These are phyloP conservation scores for Nasonia longicornis DNA, from an alignment of 1,140 invertebrate species.

Conservation along the genomic window DNA sequence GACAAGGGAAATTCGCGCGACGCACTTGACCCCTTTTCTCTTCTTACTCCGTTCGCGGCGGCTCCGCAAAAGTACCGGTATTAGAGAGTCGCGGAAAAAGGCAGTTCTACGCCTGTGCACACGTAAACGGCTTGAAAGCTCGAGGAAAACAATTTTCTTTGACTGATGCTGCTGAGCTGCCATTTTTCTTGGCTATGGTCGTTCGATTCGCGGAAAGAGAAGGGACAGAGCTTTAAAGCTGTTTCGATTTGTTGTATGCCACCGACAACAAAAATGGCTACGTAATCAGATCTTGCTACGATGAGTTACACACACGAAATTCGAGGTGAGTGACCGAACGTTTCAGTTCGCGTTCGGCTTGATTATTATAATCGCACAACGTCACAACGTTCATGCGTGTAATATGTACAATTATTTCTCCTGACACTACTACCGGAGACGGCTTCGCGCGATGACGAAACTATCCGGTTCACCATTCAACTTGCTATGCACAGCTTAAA, in stretches of 20 bases:
- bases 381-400: not conserved
- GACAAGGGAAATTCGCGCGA: constrained; percentile 2
- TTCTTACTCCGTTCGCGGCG: not conserved
- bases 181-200: no score
- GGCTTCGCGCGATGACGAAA: not conserved
- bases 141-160: not conserved
- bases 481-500: not conserved
- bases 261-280: not conserved
- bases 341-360: not conserved
- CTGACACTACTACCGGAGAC: not conserved
- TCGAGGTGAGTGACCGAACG: not conserved
- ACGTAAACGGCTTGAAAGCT: not conserved
- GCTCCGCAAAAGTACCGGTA: not conserved
- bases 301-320: not conserved
- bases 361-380: not conserved
- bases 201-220: no score
- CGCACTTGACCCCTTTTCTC: constrained; percentile 24
- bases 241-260: not conserved
- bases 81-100: not conserved
- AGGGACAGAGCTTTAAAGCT: no score
- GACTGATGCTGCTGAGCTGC: not conserved
- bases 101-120: not conserved
- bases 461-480: not conserved
- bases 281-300: constrained; percentile 12
- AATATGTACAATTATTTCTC: not conserved